Evolutionary conservation across 2,888 invertebrate genomes (phyloP).

Genomic region (Poecilobothrus nobilitatus): DNA sequence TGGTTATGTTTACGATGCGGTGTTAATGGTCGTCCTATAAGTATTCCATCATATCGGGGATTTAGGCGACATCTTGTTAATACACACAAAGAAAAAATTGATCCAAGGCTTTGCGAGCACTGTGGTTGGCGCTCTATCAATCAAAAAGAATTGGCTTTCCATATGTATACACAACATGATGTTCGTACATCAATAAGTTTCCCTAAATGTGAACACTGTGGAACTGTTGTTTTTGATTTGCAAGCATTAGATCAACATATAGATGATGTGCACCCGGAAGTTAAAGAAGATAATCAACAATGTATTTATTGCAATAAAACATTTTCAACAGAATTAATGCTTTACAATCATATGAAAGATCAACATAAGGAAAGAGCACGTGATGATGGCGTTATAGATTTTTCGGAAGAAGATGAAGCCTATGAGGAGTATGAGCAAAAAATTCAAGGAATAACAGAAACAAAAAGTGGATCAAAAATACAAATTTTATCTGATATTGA

Average conservation of each 20-base stretch:
- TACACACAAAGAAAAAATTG: constrained; percentile 68
- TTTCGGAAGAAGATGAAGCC: constrained; percentile 30
- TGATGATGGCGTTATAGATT: constrained; percentile 56
- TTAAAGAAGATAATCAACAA: constrained; percentile 45
- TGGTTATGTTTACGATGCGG: constrained; percentile 76
- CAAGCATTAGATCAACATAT: constrained; percentile 63
- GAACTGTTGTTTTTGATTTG: constrained; percentile 66
- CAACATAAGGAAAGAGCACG: constrained; percentile 57
- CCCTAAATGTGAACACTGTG: constrained; percentile 70
- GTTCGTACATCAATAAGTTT: constrained; percentile 63
- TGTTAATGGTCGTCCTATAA: constrained; percentile 55
- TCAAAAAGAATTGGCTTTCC: constrained; percentile 66
- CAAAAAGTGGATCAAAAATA: constrained; percentile 40
- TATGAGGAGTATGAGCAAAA: constrained; percentile 33
- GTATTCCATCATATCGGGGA: constrained; percentile 68
- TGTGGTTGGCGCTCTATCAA: constrained; percentile 71
- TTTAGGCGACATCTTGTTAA: constrained; percentile 76
- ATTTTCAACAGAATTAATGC: constrained; percentile 58
- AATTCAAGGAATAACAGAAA: constrained; percentile 1
- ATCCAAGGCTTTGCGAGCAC: constrained; percentile 70
- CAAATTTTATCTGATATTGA: constrained; percentile 46
- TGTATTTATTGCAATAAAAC: constrained; percentile 69
- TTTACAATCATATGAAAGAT: constrained; percentile 62
- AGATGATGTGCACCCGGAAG: constrained; percentile 44
- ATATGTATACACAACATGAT: constrained; percentile 71